Conservation (phyloP, 2,888 invertebrate species). For the Lutraria lutraria region DNA sequence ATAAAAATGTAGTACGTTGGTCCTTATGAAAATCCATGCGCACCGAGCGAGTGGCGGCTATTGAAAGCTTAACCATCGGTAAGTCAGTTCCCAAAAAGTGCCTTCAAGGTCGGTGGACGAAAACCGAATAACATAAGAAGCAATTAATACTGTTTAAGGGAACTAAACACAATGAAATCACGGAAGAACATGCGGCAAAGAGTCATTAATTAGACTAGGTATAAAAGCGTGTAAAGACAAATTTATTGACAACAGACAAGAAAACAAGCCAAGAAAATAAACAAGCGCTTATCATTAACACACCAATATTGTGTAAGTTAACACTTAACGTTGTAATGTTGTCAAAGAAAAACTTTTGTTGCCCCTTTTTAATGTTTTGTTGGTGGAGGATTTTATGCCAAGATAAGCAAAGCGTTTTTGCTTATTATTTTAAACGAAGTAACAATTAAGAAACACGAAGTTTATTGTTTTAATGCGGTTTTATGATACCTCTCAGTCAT, state of each 20-base stretch:
- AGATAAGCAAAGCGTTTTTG: not conserved
- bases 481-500: not conserved
- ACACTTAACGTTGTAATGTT: not conserved
- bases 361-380: not conserved
- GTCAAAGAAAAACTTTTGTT: not conserved
- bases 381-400: not conserved
- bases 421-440: conserved; percentile 2
- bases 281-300: not conserved
- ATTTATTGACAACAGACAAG: not conserved
- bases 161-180: too few relatives aligned
- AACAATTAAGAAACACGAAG: not conserved
- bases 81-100: too few relatives aligned
- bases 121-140: too few relatives aligned
- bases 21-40: too few relatives aligned
- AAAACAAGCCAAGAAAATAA: not conserved
- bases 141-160: too few relatives aligned
- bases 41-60: too few relatives aligned
- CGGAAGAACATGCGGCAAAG: too few relatives aligned
- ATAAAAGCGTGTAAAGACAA: not conserved
- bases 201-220: not conserved
- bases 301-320: not conserved
- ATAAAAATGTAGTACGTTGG: too few relatives aligned
- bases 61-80: too few relatives aligned
- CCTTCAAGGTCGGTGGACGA: too few relatives aligned
- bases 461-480: not conserved